These are phyloP conservation scores for Drepana arcuata DNA, from an alignment of 1,140 invertebrate genomes.

Conservation along the genomic window DNA sequence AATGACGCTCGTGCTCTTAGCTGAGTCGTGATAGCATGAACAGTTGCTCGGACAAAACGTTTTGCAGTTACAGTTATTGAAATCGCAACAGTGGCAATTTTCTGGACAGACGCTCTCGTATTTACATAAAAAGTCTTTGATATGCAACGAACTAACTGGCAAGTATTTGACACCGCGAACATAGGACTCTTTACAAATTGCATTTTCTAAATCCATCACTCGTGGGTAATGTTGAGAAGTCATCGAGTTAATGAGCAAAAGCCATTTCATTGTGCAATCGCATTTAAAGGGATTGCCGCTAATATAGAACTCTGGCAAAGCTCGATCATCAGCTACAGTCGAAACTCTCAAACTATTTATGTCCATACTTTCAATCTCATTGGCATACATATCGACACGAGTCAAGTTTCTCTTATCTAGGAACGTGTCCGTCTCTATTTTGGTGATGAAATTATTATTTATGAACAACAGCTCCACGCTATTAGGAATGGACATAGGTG, in stretches of 20 bases:
- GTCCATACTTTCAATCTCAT: constrained; percentile 84
- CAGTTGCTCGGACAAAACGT: constrained; percentile 89
- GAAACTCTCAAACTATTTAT: constrained; percentile 82
- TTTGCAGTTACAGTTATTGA: constrained; percentile 89
- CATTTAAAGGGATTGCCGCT: constrained; percentile 91
- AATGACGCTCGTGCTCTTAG: constrained; percentile 89
- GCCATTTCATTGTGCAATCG: constrained; percentile 91
- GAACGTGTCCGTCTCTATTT: constrained; percentile 84
- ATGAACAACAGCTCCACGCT: constrained; percentile 86
- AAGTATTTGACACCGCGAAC: constrained; percentile 80
- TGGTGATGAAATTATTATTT: constrained; percentile 85
- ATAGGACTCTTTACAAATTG: constrained; percentile 87
- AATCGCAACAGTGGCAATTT: constrained; percentile 89
- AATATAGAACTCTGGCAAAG: constrained; percentile 87
- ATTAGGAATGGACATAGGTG: constrained; percentile 81
- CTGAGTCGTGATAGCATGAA: constrained; percentile 89
- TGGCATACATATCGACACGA: constrained; percentile 87
- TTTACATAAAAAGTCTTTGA: constrained; percentile 86
- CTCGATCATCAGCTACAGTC: constrained; percentile 73
- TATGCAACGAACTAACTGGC: constrained; percentile 78
- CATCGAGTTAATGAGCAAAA: constrained; percentile 84
- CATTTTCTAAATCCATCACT: constrained; percentile 86
- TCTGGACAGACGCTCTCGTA: constrained; percentile 87
- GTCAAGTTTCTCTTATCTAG: constrained; percentile 84
- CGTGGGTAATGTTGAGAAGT: constrained; percentile 81